phyloP scores from a whole-genome alignment of 2,888 invertebrate genomes.

The Callosobruchus maculatus region DNA sequence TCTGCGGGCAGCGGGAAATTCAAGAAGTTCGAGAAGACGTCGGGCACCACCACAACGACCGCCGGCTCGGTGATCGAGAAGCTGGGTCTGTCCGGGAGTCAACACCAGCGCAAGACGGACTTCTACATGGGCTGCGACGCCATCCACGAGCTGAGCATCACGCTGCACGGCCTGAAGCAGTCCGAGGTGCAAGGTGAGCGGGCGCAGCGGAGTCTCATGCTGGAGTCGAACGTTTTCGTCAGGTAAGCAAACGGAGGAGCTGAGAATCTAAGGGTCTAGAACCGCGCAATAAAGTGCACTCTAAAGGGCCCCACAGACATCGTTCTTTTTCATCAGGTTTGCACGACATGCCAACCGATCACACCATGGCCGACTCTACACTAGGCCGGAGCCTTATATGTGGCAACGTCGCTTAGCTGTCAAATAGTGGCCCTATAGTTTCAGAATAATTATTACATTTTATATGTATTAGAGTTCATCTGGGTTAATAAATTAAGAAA shows the following conservation, averaged over 20 bases:
- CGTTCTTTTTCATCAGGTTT: too few species aligned
- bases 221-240: constrained; percentile 74
- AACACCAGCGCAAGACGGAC: constrained; percentile 36
- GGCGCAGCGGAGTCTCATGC: constrained; percentile 77
- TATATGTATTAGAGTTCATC: too few species aligned
- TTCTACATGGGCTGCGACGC: constrained; percentile 79
- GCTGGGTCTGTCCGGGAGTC: constrained; percentile 12
- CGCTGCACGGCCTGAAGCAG: constrained; percentile 73
- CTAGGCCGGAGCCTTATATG: too few species aligned
- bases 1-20: constrained; percentile 12
- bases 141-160: constrained; percentile 87
- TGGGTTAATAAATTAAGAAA: too few species aligned
- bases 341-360: too few species aligned
- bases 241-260: constrained; percentile 37
- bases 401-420: too few species aligned
- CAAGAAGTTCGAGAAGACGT: constrained; percentile 15
- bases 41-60: constrained; percentile 18
- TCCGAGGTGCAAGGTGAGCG: constrained; percentile 66
- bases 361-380: too few species aligned
- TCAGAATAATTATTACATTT: too few species aligned
- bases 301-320: too few species aligned
- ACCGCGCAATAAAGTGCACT: too few species aligned
- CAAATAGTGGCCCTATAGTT: too few species aligned
- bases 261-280: too few species aligned
- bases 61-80: constrained; percentile 16